Conservation (phyloP, 2,797 vertebrate genomes). For the Craterocephalus amniculus region DNA sequence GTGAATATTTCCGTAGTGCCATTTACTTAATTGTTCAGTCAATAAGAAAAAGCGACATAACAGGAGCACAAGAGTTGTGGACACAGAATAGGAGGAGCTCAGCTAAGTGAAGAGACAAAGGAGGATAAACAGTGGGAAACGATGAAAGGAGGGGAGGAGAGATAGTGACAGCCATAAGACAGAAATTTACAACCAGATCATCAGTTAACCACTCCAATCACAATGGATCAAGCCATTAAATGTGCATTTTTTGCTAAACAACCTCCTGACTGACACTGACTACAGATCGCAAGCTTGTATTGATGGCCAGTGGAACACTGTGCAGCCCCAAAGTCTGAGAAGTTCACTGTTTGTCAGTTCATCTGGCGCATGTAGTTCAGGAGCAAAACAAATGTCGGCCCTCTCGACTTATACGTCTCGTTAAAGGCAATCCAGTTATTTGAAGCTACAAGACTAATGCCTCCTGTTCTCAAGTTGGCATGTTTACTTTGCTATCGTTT, state of each 20-base stretch:
- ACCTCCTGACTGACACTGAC: conserved; percentile 57
- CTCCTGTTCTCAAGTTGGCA: conserved; percentile 68
- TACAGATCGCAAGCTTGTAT: conserved; percentile 52
- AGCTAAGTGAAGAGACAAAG: conserved; percentile 36
- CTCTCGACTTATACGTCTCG: conserved; percentile 68
- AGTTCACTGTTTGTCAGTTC: conserved; percentile 62
- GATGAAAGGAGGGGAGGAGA: conserved; percentile 62
- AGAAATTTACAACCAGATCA: conserved; percentile 77
- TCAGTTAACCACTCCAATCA: conserved; percentile 81
- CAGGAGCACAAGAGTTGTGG: conserved; percentile 12
- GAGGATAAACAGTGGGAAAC: conserved; percentile 43
- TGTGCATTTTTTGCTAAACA: conserved; percentile 65
- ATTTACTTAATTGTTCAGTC: conserved; percentile 18
- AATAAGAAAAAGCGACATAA: conserved; percentile 8
- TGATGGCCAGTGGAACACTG: conserved; percentile 51
- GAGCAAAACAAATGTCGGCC: conserved; percentile 66
- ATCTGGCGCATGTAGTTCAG: conserved; percentile 54
- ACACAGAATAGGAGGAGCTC: conserved; percentile 24
- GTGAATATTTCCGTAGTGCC: conserved; percentile 61
- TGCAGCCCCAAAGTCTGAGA: conserved; percentile 51
- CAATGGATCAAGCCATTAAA: conserved; percentile 78
- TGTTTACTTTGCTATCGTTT: conserved; percentile 77
- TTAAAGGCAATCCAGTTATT: conserved; percentile 72
- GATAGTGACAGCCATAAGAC: conserved; percentile 64
- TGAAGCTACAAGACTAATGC: conserved; percentile 69